Evolutionary conservation across 1,140 invertebrate genomes (phyloP).

Genomic region (Metopolophium dirhodum): DNA sequence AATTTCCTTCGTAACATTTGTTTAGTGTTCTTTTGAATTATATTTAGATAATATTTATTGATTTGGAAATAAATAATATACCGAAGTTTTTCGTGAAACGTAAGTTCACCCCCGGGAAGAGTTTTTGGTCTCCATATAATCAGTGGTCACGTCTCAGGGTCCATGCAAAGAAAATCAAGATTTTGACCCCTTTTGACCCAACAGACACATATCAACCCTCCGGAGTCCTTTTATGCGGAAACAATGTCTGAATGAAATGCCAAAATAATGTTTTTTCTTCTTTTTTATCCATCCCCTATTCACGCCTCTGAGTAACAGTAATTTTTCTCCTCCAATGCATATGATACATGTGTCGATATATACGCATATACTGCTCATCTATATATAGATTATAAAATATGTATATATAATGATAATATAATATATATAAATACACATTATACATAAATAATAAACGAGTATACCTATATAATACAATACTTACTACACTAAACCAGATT

Average conservation of each 20-base stretch:
- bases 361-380: neutral
- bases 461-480: neutral
- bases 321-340: slow-evolving; percentile 50
- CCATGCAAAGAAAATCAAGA: slow-evolving; percentile 57
- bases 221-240: slow-evolving; percentile 55
- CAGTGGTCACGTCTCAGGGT: slow-evolving; percentile 50
- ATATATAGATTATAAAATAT: neutral
- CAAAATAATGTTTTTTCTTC: slow-evolving; percentile 49
- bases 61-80: neutral
- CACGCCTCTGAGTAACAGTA: slow-evolving; percentile 33
- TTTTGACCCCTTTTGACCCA: slow-evolving; percentile 53
- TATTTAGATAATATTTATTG: neutral
- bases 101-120: slow-evolving; percentile 41
- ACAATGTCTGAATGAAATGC: slow-evolving; percentile 53
- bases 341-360: slow-evolving; percentile 8
- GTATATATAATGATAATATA: no score
- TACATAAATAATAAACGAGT: neutral
- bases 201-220: slow-evolving; percentile 47
- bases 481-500: neutral
- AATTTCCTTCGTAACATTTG: neutral
- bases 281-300: slow-evolving; percentile 51
- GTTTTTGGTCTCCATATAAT: slow-evolving; percentile 40
- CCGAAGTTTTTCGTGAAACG: slow-evolving; percentile 16
- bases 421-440: no score
- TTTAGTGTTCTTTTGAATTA: neutral